Evolutionary conservation across 2,888 invertebrate species (phyloP).

Genomic region (Acheta domesticus): DNA sequence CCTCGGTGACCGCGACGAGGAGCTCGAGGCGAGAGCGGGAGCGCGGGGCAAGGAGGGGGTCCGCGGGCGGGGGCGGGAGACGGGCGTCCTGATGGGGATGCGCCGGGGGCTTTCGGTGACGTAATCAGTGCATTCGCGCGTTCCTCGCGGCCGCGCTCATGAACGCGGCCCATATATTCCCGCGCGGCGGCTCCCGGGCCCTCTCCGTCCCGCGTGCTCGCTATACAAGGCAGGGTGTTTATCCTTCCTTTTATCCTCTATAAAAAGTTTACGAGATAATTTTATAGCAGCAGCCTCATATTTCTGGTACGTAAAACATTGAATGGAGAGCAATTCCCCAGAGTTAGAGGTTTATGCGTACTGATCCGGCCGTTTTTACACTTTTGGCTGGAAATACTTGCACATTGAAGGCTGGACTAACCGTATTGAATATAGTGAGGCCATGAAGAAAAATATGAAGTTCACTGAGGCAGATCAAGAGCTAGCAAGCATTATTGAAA

Average conservation of each 20-base stretch:
- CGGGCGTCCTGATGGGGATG: no score
- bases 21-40: no score
- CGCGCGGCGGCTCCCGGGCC: background rate
- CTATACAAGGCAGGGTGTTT: slow-evolving; percentile 18
- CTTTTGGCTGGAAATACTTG: background rate
- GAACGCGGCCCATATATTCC: background rate
- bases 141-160: background rate
- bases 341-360: background rate
- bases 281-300: background rate
- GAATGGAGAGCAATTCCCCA: background rate
- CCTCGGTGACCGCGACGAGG: no score
- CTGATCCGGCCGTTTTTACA: background rate
- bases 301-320: slow-evolving; percentile 18
- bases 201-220: background rate
- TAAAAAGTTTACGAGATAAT: slow-evolving; percentile 18
- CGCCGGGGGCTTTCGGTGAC: background rate
- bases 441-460: no score
- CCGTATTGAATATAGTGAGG: no score
- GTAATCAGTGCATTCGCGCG: background rate
- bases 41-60: no score
- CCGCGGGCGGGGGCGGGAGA: no score
- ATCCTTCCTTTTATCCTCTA: slow-evolving; percentile 18
- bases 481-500: no score
- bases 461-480: no score
- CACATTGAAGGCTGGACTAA: background rate